Percentiles rank a stretch among this genome's conserved stretches.
phyloP scores from a whole-genome alignment of 2,888 invertebrate genomes.

The Tipula vernalis region DNA sequence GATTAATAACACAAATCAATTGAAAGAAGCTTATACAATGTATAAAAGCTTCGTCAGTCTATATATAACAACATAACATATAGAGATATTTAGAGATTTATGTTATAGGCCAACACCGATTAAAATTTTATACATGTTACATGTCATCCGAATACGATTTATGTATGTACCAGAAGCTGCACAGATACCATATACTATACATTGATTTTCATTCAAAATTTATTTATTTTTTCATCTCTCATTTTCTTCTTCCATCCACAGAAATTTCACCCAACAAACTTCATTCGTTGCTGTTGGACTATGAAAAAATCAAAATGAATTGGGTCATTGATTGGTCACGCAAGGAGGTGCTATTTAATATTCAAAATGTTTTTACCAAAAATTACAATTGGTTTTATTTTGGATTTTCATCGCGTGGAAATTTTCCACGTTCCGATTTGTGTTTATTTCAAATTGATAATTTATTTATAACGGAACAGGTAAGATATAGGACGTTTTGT shows the following conservation, averaged over 20 bases:
- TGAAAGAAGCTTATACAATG: background rate
- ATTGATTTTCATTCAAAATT: background rate
- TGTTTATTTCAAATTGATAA: conserved; percentile 64
- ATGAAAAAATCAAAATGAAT: conserved; percentile 34
- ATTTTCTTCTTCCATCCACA: conserved; percentile 15
- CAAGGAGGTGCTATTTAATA: conserved; percentile 35
- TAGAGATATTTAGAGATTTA: background rate
- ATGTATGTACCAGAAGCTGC: background rate
- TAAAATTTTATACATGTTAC: background rate
- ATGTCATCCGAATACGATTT: background rate
- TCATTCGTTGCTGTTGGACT: conserved; percentile 31
- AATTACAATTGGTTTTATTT: conserved; percentile 62
- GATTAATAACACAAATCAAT: background rate
- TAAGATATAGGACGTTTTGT: conserved; percentile 12
- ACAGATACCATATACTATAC: background rate
- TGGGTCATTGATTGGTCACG: conserved; percentile 38
- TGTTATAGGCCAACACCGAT: background rate
- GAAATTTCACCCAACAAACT: conserved; percentile 33
- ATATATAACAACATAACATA: background rate
- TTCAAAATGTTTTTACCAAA: conserved; percentile 34
- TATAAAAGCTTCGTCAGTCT: background rate
- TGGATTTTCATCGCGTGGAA: conserved; percentile 76
- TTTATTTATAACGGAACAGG: conserved; percentile 14
- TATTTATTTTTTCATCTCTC: background rate
- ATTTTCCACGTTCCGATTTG: conserved; percentile 59